Conservation (phyloP, 2,797 vertebrate genomes). For the Podarcis siculus region DNA sequence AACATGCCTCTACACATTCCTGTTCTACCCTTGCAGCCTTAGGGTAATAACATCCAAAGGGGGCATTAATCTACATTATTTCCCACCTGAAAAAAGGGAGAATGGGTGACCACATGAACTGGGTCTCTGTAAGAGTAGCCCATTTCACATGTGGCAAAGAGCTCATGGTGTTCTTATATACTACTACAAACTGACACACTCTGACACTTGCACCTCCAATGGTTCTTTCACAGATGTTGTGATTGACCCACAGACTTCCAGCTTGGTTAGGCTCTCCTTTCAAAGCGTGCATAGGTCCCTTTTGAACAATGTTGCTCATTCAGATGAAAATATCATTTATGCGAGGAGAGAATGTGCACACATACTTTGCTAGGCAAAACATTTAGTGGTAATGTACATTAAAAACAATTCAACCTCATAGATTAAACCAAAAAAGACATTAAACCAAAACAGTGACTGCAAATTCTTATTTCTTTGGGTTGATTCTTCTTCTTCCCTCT, state of each 20-base stretch:
- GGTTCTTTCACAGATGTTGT: too few species aligned
- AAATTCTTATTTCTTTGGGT: constrained; percentile 8
- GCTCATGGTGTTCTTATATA: too few species aligned
- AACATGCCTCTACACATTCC: too few species aligned
- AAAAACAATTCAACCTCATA: background rate
- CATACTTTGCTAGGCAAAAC: background rate
- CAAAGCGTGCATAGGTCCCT: too few species aligned
- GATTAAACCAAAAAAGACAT: background rate
- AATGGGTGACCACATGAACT: background rate
- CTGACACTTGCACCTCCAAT: too few species aligned
- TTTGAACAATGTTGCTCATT: too few species aligned
- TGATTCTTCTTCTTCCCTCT: background rate
- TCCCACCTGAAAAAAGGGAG: background rate
- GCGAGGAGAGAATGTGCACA: background rate
- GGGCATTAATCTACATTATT: background rate
- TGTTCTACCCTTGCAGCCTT: too few species aligned
- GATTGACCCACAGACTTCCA: too few species aligned
- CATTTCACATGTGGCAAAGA: too few species aligned
- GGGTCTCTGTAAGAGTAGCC: background rate
- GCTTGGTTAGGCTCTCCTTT: too few species aligned
- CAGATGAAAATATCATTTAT: background rate
- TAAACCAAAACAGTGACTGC: background rate
- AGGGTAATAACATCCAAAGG: too few species aligned
- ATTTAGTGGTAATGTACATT: background rate
- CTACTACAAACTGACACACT: too few species aligned